Conservation (phyloP, 1,140 invertebrate genomes). For the Ladona fulva region DNA sequence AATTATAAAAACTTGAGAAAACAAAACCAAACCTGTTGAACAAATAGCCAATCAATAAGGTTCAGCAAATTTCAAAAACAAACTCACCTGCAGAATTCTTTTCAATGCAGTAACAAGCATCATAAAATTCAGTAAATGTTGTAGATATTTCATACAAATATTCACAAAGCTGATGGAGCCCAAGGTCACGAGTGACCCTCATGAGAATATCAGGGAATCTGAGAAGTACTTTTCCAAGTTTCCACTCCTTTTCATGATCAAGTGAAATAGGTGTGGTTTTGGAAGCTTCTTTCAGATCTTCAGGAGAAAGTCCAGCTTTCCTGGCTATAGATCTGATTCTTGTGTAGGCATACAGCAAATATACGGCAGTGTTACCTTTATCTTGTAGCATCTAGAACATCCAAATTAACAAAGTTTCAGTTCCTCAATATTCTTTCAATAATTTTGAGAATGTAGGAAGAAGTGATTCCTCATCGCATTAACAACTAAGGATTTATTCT, state of each 20-base stretch:
- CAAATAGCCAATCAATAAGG: neutral
- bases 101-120: slow-evolving; percentile 94
- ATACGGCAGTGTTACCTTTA: slow-evolving; percentile 97
- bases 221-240: slow-evolving; percentile 78
- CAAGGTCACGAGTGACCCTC: slow-evolving; percentile 75
- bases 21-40: no score
- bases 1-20: no score
- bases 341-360: slow-evolving; percentile 91
- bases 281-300: slow-evolving; percentile 45
- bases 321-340: slow-evolving; percentile 87
- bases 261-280: slow-evolving; percentile 53
- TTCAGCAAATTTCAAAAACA: neutral
- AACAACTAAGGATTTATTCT: no score
- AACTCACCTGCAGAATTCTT: slow-evolving; percentile 57
- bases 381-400: slow-evolving; percentile 89
- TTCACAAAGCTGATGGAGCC: slow-evolving; percentile 86
- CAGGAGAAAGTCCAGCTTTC: slow-evolving; percentile 54
- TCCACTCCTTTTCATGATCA: slow-evolving; percentile 89
- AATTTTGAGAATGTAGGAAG: no score
- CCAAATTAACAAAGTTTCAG: no score
- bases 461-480: no score
- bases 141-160: slow-evolving; percentile 92
- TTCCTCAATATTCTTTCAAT: no score
- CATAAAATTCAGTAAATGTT: slow-evolving; percentile 94
- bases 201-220: slow-evolving; percentile 83